Evolutionary conservation across 2,888 invertebrate species (phyloP).

Genomic region (Prosopocoilus inquinatus): DNA sequence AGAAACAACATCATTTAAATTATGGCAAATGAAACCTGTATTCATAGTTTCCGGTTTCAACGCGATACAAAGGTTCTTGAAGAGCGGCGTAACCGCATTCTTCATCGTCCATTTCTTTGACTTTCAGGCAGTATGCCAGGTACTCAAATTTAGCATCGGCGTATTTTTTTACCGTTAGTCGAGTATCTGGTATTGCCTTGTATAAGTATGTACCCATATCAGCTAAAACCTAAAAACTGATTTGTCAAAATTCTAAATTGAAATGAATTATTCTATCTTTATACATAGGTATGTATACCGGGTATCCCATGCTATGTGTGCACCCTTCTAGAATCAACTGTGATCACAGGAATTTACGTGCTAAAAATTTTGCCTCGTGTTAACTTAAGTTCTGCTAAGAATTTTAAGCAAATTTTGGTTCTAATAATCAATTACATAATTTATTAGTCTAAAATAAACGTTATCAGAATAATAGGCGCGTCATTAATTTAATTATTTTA

Average conservation of each 20-base stretch:
- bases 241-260: background rate
- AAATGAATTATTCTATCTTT: too few species aligned
- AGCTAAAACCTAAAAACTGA: constrained; percentile 68
- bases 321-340: too few species aligned
- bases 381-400: too few species aligned
- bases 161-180: constrained; percentile 95
- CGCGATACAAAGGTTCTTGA: constrained; percentile 94
- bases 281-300: too few species aligned
- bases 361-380: too few species aligned
- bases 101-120: constrained; percentile 99
- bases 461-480: too few species aligned
- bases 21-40: constrained; percentile 63
- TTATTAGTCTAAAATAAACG: too few species aligned
- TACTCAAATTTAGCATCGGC: constrained; percentile 99
- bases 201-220: constrained; percentile 96
- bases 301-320: too few species aligned
- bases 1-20: background rate
- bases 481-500: too few species aligned
- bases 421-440: too few species aligned
- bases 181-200: constrained; percentile 98
- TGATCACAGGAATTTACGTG: too few species aligned
- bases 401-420: too few species aligned
- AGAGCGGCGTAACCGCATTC: constrained; percentile 90
- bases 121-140: constrained; percentile 96
- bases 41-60: constrained; percentile 99